A percentile compares a stretch with the other conserved stretches of the same genome.
phyloP scores from a whole-genome alignment of 2,113 vertebrate genomes.

The Gadus macrocephalus region DNA sequence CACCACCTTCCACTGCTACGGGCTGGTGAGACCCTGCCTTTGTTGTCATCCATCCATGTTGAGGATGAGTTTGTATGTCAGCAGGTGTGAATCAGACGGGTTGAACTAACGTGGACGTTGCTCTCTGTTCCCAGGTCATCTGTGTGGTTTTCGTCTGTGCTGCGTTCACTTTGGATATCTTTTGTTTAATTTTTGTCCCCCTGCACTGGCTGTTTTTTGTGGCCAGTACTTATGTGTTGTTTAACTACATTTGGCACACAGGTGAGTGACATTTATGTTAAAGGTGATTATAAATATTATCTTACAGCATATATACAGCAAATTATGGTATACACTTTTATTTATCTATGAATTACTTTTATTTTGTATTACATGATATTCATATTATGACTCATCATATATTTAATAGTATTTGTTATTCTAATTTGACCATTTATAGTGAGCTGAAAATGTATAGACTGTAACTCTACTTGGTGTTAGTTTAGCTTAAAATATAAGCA shows the following conservation, averaged over 20 bases:
- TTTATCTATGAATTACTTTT: not conserved
- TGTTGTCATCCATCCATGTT: not conserved
- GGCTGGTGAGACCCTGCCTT: slow-evolving; percentile 64
- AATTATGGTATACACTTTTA: not conserved
- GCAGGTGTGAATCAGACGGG: not conserved
- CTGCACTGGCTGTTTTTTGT: slow-evolving; percentile 81
- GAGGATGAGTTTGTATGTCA: too few species aligned
- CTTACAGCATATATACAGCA: not conserved
- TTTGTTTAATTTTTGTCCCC: slow-evolving; percentile 79
- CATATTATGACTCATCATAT: not conserved
- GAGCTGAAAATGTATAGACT: too few species aligned
- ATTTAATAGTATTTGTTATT: too few species aligned
- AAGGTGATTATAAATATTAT: not conserved
- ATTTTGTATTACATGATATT: not conserved
- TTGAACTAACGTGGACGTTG: slow-evolving; percentile 7
- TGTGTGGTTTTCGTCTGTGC: slow-evolving; percentile 78
- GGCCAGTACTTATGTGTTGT: slow-evolving; percentile 78
- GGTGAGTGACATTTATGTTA: slow-evolving; percentile 56
- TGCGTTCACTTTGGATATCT: slow-evolving; percentile 78
- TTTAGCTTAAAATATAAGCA: too few species aligned
- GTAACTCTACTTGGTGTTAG: too few species aligned
- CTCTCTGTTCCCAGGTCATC: slow-evolving; percentile 68
- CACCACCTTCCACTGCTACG: slow-evolving; percentile 80
- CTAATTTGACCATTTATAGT: too few species aligned
- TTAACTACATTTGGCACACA: slow-evolving; percentile 82